Conservation (phyloP, 2,888 invertebrate genomes). For the Philaethria dido region DNA sequence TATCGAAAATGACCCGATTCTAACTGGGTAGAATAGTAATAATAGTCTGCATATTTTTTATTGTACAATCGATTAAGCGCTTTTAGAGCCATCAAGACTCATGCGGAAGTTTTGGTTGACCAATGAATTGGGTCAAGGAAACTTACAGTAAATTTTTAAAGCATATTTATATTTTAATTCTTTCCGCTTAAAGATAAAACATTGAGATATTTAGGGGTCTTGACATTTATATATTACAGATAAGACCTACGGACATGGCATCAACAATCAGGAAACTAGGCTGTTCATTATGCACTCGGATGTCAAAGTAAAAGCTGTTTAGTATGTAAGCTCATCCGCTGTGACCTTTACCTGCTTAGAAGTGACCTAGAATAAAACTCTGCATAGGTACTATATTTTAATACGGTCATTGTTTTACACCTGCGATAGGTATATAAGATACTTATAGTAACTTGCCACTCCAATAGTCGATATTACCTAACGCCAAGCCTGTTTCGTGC, state of each 20-base stretch:
- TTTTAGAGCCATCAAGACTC: too few species aligned
- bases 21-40: too few species aligned
- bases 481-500: slow-evolving; percentile 13
- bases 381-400: slow-evolving; percentile 13
- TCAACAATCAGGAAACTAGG: slow-evolving; percentile 17
- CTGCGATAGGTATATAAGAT: background rate
- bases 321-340: slow-evolving; percentile 24
- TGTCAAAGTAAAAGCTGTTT: slow-evolving; percentile 21
- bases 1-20: too few species aligned
- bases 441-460: background rate
- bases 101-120: background rate
- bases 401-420: slow-evolving; percentile 6
- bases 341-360: slow-evolving; percentile 24
- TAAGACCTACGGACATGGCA: slow-evolving; percentile 2
- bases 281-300: slow-evolving; percentile 19
- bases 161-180: too few species aligned
- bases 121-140: background rate
- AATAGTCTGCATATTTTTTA: too few species aligned
- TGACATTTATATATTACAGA: background rate
- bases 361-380: slow-evolving; percentile 23
- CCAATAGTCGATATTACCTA: slow-evolving; percentile 8
- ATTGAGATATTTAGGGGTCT: too few species aligned
- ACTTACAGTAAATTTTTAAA: background rate
- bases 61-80: too few species aligned
- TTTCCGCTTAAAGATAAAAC: too few species aligned